phyloP scores from a whole-genome alignment of 2,113 vertebrate genomes.

The cattle (Bos taurus) region DNA sequence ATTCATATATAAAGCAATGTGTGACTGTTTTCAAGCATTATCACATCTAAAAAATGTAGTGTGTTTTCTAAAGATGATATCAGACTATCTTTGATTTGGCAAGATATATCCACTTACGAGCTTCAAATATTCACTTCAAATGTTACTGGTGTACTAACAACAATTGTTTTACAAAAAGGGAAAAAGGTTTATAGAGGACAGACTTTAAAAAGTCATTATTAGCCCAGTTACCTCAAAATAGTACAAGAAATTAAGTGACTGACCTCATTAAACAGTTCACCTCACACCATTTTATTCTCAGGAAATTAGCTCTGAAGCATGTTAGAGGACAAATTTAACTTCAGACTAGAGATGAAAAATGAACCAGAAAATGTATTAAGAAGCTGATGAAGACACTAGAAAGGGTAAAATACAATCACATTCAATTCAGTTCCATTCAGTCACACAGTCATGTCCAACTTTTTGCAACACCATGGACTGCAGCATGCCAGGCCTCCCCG shows the following conservation, averaged over 20 bases:
- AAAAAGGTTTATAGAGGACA: neutral
- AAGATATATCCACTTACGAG: neutral
- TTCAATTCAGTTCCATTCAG: neutral
- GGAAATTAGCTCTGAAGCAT: slow-evolving; percentile 44
- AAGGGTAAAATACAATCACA: neutral
- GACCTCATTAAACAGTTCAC: slow-evolving; percentile 50
- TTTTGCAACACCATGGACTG: neutral
- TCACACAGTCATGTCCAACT: neutral
- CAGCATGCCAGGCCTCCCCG: neutral
- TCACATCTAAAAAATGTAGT: neutral
- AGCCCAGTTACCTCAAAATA: slow-evolving; percentile 62
- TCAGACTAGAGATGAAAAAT: slow-evolving; percentile 24
- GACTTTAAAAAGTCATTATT: slow-evolving; percentile 50
- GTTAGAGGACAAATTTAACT: slow-evolving; percentile 3
- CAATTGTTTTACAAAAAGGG: neutral
- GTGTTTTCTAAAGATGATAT: neutral
- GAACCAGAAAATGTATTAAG: neutral
- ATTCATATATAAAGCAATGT: neutral
- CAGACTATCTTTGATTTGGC: slow-evolving; percentile 20
- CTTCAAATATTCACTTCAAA: neutral
- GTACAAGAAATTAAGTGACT: slow-evolving; percentile 54
- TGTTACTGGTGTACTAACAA: neutral
- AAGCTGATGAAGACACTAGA: neutral
- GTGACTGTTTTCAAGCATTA: neutral
- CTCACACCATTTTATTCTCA: neutral